phyloP scores from a whole-genome alignment of 2,888 invertebrate genomes.

The Adela reaumurella region DNA sequence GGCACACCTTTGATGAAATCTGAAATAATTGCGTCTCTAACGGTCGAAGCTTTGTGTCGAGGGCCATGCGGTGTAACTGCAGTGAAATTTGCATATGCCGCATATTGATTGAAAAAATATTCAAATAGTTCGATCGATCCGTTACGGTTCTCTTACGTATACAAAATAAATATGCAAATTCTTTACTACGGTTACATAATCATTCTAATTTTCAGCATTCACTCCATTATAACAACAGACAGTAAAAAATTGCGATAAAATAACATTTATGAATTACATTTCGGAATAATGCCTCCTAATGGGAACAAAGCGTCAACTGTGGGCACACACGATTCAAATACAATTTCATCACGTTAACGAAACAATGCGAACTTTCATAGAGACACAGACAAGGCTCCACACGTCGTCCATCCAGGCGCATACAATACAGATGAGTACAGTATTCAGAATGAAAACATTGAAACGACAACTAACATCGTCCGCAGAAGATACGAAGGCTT shows the following conservation, averaged over 20 bases:
- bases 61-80: constrained; percentile 28
- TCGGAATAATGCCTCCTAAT: too few relatives aligned
- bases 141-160: constrained; percentile 35
- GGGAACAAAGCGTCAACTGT: too few relatives aligned
- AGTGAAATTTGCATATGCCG: constrained; percentile 47
- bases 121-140: constrained; percentile 49
- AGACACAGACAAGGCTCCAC: too few relatives aligned
- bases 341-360: too few relatives aligned
- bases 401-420: background rate
- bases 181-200: constrained; percentile 4
- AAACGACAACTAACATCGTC: background rate
- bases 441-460: background rate
- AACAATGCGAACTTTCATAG: too few relatives aligned
- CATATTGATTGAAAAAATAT: constrained; percentile 56
- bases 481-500: background rate
- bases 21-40: constrained; percentile 48
- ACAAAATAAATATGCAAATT: constrained; percentile 24
- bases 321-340: too few relatives aligned
- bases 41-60: constrained; percentile 43
- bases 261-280: too few relatives aligned
- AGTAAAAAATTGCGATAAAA: too few relatives aligned
- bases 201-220: constrained; percentile 8
- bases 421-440: background rate
- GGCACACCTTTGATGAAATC: constrained; percentile 50
- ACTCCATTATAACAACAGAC: background rate